Conservation (phyloP, 1,140 invertebrate species). For the Calliphora vicina region DNA sequence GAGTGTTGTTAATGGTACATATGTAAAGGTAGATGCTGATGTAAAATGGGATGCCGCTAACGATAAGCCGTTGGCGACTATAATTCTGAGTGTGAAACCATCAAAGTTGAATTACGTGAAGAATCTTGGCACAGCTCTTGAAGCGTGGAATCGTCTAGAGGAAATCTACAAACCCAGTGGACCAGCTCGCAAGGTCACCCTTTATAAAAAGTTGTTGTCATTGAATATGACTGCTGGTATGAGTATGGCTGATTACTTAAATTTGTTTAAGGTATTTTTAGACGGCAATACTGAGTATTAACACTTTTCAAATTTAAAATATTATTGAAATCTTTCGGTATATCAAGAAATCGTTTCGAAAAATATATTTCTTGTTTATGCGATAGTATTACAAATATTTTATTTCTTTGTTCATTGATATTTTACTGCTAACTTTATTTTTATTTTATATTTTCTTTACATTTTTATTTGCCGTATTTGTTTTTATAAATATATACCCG, state of each 20-base stretch:
- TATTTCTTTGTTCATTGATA: too few species aligned
- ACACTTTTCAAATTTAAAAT: too few species aligned
- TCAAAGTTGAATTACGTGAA: constrained; percentile 35
- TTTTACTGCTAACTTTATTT: too few species aligned
- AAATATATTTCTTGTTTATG: too few species aligned
- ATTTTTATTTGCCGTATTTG: too few species aligned
- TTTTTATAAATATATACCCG: too few species aligned
- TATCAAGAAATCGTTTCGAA: too few species aligned
- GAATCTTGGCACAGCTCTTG: constrained; percentile 26
- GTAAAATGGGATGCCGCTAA: background rate
- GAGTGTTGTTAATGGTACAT: background rate
- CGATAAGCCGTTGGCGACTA: constrained; percentile 36
- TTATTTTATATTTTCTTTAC: too few species aligned
- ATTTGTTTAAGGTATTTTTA: too few species aligned
- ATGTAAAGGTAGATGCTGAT: background rate
- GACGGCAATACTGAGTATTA: too few species aligned
- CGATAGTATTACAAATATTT: too few species aligned
- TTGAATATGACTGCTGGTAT: background rate
- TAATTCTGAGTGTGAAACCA: constrained; percentile 34
- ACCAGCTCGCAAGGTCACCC: constrained; percentile 29
- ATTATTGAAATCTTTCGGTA: too few species aligned
- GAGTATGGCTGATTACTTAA: background rate
- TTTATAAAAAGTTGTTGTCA: constrained; percentile 20
- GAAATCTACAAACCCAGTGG: constrained; percentile 32
- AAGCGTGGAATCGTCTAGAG: constrained; percentile 28